A percentile compares a stretch with the other conserved stretches of the same genome.
These are phyloP conservation scores for Trichopria drosophilae DNA, from an alignment of 2,888 invertebrate species.

Conservation along the genomic window DNA sequence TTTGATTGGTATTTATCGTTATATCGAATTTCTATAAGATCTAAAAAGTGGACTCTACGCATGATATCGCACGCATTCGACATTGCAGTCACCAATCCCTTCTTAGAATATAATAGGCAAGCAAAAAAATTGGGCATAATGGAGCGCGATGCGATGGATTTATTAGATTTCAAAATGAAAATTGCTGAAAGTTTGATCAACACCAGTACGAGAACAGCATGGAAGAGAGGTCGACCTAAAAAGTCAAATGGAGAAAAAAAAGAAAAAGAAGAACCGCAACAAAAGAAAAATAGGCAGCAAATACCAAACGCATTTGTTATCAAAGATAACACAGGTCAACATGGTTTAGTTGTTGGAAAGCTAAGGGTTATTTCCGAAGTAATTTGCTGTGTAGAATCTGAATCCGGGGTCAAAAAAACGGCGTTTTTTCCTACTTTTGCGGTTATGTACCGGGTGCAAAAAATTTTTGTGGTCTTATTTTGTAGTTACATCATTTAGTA, in stretches of 20 bases:
- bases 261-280: neutral
- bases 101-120: neutral
- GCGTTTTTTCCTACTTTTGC: too few relatives aligned
- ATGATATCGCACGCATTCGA: slow-evolving; percentile 15
- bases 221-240: neutral
- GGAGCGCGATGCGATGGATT: neutral
- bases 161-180: neutral
- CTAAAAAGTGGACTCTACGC: slow-evolving; percentile 20
- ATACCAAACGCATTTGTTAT: neutral
- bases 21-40: slow-evolving; percentile 16
- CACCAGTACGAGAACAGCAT: neutral
- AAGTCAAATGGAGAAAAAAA: neutral
- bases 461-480: too few relatives aligned
- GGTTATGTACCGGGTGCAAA: too few relatives aligned
- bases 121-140: neutral
- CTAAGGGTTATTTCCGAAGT: too few relatives aligned
- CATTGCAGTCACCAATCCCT: neutral
- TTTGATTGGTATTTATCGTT: slow-evolving; percentile 11
- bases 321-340: too few relatives aligned
- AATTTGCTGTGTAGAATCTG: too few relatives aligned
- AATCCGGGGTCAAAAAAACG: too few relatives aligned
- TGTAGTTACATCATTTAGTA: too few relatives aligned
- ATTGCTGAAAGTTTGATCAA: neutral
- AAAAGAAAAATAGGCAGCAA: neutral
- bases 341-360: too few relatives aligned